These are phyloP conservation scores for Anabas testudineus DNA, from an alignment of 2,797 vertebrate genomes.

Conservation along the genomic window DNA sequence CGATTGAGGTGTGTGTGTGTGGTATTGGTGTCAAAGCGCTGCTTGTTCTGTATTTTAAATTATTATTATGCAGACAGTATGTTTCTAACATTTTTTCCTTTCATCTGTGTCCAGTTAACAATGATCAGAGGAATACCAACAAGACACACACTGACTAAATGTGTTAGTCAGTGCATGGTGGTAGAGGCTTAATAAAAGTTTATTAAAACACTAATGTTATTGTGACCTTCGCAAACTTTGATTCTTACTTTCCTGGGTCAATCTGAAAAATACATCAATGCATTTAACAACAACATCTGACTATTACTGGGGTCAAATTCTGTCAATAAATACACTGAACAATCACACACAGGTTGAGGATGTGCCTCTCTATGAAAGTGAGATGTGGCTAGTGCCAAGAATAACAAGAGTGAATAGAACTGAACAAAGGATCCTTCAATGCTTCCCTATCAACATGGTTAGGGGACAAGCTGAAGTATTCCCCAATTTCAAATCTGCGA, in stretches of 20 bases:
- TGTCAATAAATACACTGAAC: slow-evolving; percentile 16
- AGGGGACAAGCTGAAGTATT: slow-evolving; percentile 44
- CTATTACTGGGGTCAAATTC: slow-evolving; percentile 1
- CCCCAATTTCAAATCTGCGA: slow-evolving; percentile 43
- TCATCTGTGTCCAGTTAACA: not conserved
- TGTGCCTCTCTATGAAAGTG: slow-evolving; percentile 5
- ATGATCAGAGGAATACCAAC: slow-evolving; percentile 11
- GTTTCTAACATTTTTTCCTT: slow-evolving; percentile 12
- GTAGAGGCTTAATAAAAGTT: too few species aligned
- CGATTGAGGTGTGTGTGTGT: not conserved
- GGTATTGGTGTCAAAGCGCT: slow-evolving; percentile 18
- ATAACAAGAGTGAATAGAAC: slow-evolving; percentile 20
- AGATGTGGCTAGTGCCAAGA: slow-evolving; percentile 34
- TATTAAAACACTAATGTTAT: slow-evolving; percentile 6
- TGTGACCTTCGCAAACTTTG: not conserved
- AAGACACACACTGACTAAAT: not conserved
- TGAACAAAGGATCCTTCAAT: slow-evolving; percentile 50
- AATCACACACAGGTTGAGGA: not conserved
- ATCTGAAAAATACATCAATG: slow-evolving; percentile 7
- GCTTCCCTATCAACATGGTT: slow-evolving; percentile 14
- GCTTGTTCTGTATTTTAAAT: slow-evolving; percentile 24
- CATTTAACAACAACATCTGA: not conserved
- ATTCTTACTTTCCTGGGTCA: slow-evolving; percentile 9
- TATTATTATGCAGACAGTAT: slow-evolving; percentile 9
- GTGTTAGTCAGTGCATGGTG: not conserved